These are phyloP conservation scores for Pocillopora damicornis DNA, from an alignment of 64 coral and sea anemone species.

Conservation along the genomic window DNA sequence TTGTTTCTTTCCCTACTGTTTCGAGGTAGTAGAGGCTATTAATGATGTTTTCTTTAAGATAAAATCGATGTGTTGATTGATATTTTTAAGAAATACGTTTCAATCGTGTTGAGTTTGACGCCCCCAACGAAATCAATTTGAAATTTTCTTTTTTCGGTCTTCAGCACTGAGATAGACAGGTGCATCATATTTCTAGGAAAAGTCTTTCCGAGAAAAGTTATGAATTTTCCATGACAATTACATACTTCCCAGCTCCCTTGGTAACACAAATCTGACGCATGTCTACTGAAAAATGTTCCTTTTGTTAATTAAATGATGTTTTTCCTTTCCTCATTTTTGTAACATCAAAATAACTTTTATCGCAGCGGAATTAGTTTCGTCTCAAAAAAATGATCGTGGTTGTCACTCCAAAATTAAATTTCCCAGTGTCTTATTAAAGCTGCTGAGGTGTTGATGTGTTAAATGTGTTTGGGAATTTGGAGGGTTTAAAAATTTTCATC, in stretches of 20 bases:
- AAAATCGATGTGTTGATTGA: no score
- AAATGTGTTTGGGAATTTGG: no score
- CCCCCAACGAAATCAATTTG: not conserved
- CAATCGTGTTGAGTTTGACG: not conserved
- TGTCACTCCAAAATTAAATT: no score
- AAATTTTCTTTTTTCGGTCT: not conserved
- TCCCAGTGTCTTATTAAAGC: no score
- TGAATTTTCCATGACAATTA: not conserved
- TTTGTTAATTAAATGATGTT: not conserved
- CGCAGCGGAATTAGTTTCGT: no score
- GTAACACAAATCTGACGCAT: not conserved
- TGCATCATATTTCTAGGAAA: conserved; percentile 16
- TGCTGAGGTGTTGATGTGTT: no score
- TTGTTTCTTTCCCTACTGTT: not conserved
- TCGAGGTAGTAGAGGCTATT: not conserved
- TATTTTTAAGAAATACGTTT: not conserved
- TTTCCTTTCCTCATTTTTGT: not conserved
- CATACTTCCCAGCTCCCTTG: not conserved
- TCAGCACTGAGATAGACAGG: not conserved
- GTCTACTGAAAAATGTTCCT: not conserved
- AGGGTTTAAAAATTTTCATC: no score
- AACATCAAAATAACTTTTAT: not conserved
- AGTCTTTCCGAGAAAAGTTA: conserved; percentile 1
- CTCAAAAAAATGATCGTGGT: no score
- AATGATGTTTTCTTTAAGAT: no score